Base-by-base conservation (phyloP, 2,797 vertebrate species). In the Gadopsis bispinosus region DNA sequence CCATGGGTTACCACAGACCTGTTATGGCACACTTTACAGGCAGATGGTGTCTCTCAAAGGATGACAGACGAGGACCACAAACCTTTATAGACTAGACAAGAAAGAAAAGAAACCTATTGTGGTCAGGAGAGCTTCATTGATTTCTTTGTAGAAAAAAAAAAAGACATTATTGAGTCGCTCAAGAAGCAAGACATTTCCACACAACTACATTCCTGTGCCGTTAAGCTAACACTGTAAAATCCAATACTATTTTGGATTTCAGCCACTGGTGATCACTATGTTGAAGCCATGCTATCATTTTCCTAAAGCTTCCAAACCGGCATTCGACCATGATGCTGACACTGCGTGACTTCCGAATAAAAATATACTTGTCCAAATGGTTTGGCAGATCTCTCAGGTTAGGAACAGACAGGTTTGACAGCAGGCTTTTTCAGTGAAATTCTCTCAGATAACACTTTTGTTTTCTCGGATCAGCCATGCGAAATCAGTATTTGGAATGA, bases 1-100 rank as follows among this genome's bases (percentile, higher is more conserved):
- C 77, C 60, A 48, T 2, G 11, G 71, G 79, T 81, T 80, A 83
- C 84, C 81, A 87, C 82, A 82, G 65, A 61, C 78, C 69, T 86
- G 58, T 50, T 45, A 50, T 10, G 75, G 83, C 83, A 82, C 89
- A 87, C 81, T 85, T 88, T 62, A 83, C 80, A 80, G 71, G 22
- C 73, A 69, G 73, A 85, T 70, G 81, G 73, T 37, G 77, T 84
- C 79, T 77, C 41, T 62, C 31, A 59, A 64, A 69, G 26, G 70
- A 79, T 37, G 79, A 84, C 75, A 74, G 73, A 63, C 54, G 70
- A 81, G 16, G 45, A 73, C 59, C 29, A 17, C 62, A 83, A 79
- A 74, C 67, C 54, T 76, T 88, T 73, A 19, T 9, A 59, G 67
- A 74, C 12, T 0, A 54, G 26, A n/a, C 31, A 31, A 35, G 55